Conservation (phyloP, 2,797 vertebrate genomes). For the Euphonia xanthogaster region DNA sequence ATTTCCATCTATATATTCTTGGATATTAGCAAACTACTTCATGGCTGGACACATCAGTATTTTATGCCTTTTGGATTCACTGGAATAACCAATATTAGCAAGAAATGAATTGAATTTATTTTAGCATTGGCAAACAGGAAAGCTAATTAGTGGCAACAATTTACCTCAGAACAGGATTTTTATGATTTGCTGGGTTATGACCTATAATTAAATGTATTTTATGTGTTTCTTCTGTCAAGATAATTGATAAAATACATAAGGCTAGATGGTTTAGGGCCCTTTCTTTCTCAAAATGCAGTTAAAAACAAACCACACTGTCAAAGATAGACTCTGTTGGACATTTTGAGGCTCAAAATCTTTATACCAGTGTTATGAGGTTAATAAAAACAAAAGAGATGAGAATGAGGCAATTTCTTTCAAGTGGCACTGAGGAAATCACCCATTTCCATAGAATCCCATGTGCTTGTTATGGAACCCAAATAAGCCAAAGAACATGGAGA, state of each 20-base stretch:
- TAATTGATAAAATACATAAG: conserved; percentile 71
- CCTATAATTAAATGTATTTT: conserved; percentile 76
- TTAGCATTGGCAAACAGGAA: conserved; percentile 60
- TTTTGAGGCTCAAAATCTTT: conserved; percentile 50
- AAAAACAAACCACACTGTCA: conserved; percentile 56
- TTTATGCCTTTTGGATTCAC: not conserved
- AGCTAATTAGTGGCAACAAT: conserved; percentile 75
- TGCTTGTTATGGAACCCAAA: not conserved
- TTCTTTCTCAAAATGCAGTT: conserved; percentile 66
- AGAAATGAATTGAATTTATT: conserved; percentile 55
- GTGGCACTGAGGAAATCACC: not conserved
- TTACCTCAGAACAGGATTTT: conserved; percentile 73
- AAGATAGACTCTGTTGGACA: conserved; percentile 51
- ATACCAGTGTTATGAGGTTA: conserved; percentile 23
- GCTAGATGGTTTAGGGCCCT: conserved; percentile 52
- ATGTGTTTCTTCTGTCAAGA: conserved; percentile 67
- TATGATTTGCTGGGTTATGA: conserved; percentile 72
- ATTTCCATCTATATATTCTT: not conserved
- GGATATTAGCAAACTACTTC: not conserved
- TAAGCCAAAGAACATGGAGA: not conserved
- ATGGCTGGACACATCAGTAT: not conserved
- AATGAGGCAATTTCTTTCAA: conserved; percentile 44
- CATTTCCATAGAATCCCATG: not conserved
- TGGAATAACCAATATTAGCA: conserved; percentile 65
- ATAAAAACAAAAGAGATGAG: not conserved